Base-by-base conservation (phyloP, 2,113 vertebrate genomes). In the Catharus minimus region DNA sequence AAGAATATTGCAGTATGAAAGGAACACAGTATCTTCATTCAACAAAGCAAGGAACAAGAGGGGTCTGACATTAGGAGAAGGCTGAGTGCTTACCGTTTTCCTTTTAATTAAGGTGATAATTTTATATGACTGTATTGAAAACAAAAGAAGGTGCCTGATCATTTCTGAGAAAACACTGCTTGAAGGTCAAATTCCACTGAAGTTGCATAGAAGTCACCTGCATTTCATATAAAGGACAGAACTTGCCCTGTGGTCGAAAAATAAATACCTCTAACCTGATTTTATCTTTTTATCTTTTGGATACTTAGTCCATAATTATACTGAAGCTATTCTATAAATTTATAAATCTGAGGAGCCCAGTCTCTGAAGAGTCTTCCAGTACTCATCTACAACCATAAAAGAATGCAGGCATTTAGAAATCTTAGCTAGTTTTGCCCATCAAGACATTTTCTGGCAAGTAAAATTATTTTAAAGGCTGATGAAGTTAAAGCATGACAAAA, bases 111-210 rank as follows among this genome's bases (percentile, higher is more conserved):
- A 57, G 73, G 77, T 33, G 77, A 82, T n/a, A n/a, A 73, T 90
- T 95, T 89, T 44, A 58, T 68, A 88, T 15, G 39, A 39, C 36
- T 84, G 19, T 39, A 86, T 66, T 44, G 44, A 86, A 94, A 93
- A 46, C 52, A 83, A 82, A 82, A 94, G 80, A 55, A 84, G 39
- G 24, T 58, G 13, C 49, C 46, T 53, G 39, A 60, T 86, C 68
- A 61, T 43, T 78, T 57, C 71, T 90, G 83, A 39, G 46, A 87
- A 95, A 89, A 84, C 39, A 78, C 43, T 56, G 43, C 67, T 69
- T 84, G 81, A 95, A 95, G 93, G 89, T 94, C 83, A 79, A 62
- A 93, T 79, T 93, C 86, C 84, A 86, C 64, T 92, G 85, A 75
- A 91, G 90, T 82, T 74, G 56, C 47, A 50, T 3, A 66, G 81